These are phyloP conservation scores for Acleris laterana DNA, from an alignment of 2,888 invertebrate genomes.

Conservation along the genomic window DNA sequence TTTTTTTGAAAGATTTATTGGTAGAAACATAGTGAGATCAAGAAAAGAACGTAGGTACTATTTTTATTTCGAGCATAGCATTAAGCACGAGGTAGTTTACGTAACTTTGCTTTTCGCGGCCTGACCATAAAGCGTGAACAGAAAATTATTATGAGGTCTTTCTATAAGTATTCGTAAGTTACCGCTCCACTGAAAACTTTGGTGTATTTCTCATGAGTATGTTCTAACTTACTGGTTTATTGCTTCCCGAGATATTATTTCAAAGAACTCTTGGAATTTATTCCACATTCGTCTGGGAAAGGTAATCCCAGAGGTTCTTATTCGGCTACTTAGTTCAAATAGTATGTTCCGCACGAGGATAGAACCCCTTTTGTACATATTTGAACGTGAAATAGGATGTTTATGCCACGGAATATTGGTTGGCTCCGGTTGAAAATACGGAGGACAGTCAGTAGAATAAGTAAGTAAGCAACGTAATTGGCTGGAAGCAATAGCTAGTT, in stretches of 20 bases:
- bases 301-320: conserved; percentile 75
- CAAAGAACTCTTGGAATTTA: conserved; percentile 78
- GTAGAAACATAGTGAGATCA: too few relatives aligned
- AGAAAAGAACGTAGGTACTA: too few relatives aligned
- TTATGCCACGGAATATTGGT: conserved; percentile 40
- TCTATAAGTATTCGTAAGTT: conserved; percentile 60
- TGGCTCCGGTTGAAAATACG: conserved; percentile 24
- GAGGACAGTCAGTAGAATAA: conserved; percentile 20
- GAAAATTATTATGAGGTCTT: conserved; percentile 58
- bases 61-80: too few relatives aligned
- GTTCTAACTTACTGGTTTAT: conserved; percentile 81
- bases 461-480: neutral
- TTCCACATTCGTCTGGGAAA: conserved; percentile 70
- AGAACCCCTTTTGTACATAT: conserved; percentile 56
- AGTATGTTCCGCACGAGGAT: conserved; percentile 54
- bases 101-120: neutral
- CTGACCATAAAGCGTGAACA: conserved; percentile 38
- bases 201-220: conserved; percentile 73
- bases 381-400: conserved; percentile 48
- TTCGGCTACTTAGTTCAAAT: conserved; percentile 75
- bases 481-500: too few relatives aligned
- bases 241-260: conserved; percentile 80
- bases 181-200: conserved; percentile 73
- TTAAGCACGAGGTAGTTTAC: too few relatives aligned
- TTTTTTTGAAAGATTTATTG: too few relatives aligned